Evolutionary conservation across 2,113 vertebrate genomes (phyloP).

Genomic region (Rhinichthys klamathensis): DNA sequence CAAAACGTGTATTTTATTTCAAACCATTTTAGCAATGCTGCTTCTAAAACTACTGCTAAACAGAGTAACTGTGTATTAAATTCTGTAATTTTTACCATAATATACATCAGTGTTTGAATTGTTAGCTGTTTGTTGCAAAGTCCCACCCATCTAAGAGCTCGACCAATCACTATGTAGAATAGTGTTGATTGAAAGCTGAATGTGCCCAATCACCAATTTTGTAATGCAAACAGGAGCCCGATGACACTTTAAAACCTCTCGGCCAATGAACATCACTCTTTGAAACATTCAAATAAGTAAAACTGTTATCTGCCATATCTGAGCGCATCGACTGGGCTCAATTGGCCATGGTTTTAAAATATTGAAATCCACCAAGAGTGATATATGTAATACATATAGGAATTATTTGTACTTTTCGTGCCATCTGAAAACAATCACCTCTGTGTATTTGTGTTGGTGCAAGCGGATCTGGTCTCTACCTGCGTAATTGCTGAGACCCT

Average conservation of each 20-base stretch:
- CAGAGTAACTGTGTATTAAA: neutral
- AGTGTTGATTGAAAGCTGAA: neutral
- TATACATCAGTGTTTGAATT: neutral
- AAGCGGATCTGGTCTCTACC: constrained; percentile 71
- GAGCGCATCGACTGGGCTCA: neutral
- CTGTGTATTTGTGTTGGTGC: neutral
- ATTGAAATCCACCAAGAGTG: too few relatives aligned
- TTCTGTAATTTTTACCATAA: too few relatives aligned
- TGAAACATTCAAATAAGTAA: neutral
- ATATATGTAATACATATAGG: too few relatives aligned
- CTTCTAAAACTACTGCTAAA: neutral
- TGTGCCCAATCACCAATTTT: neutral
- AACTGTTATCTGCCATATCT: neutral
- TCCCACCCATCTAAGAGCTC: neutral
- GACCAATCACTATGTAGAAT: neutral
- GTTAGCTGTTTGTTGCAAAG: neutral
- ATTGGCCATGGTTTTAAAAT: too few relatives aligned
- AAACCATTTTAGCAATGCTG: neutral
- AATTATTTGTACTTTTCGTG: neutral
- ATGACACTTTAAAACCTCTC: neutral
- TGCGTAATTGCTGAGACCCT: constrained; percentile 99
- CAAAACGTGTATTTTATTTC: neutral
- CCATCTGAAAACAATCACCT: neutral
- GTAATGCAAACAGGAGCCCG: neutral
- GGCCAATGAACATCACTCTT: neutral